Percentiles rank a stretch among this genome's conserved stretches.
phyloP scores from a whole-genome alignment of 1,140 invertebrate genomes.

The Andricus grossulariae region DNA sequence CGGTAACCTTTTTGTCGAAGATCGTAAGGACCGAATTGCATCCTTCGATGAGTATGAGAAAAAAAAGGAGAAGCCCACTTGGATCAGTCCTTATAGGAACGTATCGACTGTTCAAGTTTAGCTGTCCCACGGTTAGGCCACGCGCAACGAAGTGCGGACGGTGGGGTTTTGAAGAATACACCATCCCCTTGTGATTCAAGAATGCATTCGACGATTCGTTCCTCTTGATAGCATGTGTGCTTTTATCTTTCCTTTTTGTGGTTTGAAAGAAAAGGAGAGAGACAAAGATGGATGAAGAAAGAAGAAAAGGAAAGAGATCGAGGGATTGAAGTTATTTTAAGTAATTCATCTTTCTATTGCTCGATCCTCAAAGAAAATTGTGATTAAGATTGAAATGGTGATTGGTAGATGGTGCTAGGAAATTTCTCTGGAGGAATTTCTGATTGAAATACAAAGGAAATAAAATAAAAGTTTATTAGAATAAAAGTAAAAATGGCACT shows the following conservation, averaged over 20 bases:
- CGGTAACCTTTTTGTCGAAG: slow-evolving; percentile 13
- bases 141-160: slow-evolving; percentile 13
- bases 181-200: neutral
- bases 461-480: too few species aligned
- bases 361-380: too few species aligned
- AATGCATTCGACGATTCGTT: slow-evolving; percentile 16
- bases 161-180: slow-evolving; percentile 14
- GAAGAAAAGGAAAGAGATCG: neutral
- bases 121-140: neutral
- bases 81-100: slow-evolving; percentile 30
- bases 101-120: slow-evolving; percentile 14
- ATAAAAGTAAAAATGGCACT: too few species aligned
- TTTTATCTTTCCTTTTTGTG: slow-evolving; percentile 19
- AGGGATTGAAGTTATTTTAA: neutral
- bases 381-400: too few species aligned
- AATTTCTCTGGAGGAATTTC: too few species aligned
- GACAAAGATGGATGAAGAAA: neutral
- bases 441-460: too few species aligned
- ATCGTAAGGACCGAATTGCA: slow-evolving; percentile 27
- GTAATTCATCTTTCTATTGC: neutral
- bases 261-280: neutral
- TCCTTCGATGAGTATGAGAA: slow-evolving; percentile 24
- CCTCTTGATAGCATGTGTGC: neutral
- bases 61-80: neutral
- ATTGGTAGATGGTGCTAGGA: too few species aligned